These are phyloP conservation scores for Drosophila niveifrons DNA, from an alignment of 2,888 invertebrate species.

Conservation along the genomic window DNA sequence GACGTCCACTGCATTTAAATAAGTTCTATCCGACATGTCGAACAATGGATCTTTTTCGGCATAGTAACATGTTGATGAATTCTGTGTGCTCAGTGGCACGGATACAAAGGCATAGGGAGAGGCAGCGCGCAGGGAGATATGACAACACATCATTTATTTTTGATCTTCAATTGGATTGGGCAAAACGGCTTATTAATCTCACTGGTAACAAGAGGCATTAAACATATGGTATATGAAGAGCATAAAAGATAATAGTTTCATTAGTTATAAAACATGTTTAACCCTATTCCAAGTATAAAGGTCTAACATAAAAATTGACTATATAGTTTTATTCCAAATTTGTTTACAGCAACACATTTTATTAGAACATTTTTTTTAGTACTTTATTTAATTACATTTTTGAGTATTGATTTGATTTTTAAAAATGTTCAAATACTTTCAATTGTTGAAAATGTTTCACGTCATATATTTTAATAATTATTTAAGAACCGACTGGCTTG, in stretches of 20 bases:
- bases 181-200: neutral
- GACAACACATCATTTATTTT: constrained; percentile 45
- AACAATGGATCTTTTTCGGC: constrained; percentile 69
- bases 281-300: too few relatives aligned
- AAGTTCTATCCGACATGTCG: constrained; percentile 68
- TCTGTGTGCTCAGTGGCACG: constrained; percentile 15
- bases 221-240: neutral
- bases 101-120: constrained; percentile 14
- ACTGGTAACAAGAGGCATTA: constrained; percentile 1
- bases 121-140: constrained; percentile 16
- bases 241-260: neutral
- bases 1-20: constrained; percentile 69
- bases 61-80: constrained; percentile 79
- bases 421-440: too few relatives aligned
- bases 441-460: too few relatives aligned
- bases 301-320: too few relatives aligned
- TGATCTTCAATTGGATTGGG: constrained; percentile 7
- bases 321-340: too few relatives aligned
- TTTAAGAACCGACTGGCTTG: too few relatives aligned
- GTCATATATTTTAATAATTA: too few relatives aligned
- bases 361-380: too few relatives aligned
- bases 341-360: too few relatives aligned
- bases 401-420: too few relatives aligned
- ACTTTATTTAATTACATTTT: too few relatives aligned
- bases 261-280: too few relatives aligned